These are phyloP conservation scores for Larimichthys crocea DNA, from an alignment of 2,113 vertebrate genomes.

Conservation along the genomic window DNA sequence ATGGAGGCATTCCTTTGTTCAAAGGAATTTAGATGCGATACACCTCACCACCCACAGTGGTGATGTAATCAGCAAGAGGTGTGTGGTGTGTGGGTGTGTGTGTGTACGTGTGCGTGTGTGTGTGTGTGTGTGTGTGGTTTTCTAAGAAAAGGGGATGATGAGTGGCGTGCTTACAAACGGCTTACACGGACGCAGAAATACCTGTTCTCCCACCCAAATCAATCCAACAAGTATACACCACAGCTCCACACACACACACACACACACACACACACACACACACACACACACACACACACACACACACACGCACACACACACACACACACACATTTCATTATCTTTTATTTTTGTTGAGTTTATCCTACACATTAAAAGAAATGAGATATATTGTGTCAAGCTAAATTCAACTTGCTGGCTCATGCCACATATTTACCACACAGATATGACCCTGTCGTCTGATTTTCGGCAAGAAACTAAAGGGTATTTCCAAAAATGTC, in stretches of 20 bases:
- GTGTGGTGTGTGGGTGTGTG: not conserved
- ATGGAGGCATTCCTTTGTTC: constrained; percentile 35
- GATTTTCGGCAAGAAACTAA: not conserved
- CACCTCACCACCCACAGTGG: constrained; percentile 19
- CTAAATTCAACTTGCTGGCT: not conserved
- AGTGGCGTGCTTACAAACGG: not conserved
- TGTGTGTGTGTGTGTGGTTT: not conserved
- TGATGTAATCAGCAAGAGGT: constrained; percentile 53
- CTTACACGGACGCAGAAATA: not conserved
- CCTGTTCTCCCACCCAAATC: not conserved
- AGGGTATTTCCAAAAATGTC: too few species aligned
- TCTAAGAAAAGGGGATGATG: not conserved
- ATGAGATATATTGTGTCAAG: not conserved
- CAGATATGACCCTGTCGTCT: not conserved
- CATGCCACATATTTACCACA: not conserved
- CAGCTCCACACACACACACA: not conserved
- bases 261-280: too few species aligned
- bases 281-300: not conserved
- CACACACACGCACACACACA: too few species aligned
- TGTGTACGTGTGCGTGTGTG: not conserved
- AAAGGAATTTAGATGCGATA: constrained; percentile 33
- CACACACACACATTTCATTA: not conserved
- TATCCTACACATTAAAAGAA: not conserved
- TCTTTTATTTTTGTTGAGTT: not conserved
- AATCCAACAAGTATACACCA: not conserved